Conservation (phyloP, 1,140 invertebrate species). For the Hermatobates lingyangjiaoensis region DNA sequence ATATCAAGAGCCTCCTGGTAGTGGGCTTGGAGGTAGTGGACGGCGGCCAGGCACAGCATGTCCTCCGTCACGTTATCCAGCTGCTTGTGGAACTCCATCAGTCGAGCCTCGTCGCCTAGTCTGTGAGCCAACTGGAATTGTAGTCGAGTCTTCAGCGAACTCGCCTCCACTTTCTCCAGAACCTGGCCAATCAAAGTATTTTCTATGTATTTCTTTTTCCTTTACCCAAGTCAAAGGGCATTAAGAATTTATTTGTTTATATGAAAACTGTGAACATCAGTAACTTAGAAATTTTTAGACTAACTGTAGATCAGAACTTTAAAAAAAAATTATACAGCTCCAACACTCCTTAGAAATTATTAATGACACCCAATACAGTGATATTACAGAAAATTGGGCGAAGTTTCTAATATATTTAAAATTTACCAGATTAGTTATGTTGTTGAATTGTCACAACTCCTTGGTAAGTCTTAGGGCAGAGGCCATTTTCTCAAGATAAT, state of each 20-base stretch:
- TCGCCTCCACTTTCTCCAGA: slow-evolving; percentile 35
- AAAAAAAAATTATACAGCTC: no score
- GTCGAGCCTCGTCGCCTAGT: slow-evolving; percentile 63
- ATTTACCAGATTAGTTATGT: no score
- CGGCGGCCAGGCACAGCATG: slow-evolving; percentile 85
- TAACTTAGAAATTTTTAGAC: no score
- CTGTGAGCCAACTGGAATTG: slow-evolving; percentile 90
- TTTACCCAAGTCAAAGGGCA: not conserved
- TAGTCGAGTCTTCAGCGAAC: slow-evolving; percentile 55
- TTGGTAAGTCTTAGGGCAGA: no score
- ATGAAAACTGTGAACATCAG: no score
- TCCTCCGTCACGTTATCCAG: slow-evolving; percentile 81
- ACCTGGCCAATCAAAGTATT: slow-evolving; percentile 22
- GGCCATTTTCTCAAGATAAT: no score
- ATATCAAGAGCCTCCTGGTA: slow-evolving; percentile 98
- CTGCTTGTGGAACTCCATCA: slow-evolving; percentile 64
- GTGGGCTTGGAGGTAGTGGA: slow-evolving; percentile 87
- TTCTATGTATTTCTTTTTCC: not conserved
- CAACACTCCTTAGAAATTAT: no score
- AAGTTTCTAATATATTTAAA: no score
- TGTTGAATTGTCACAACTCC: no score
- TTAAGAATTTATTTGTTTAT: not conserved
- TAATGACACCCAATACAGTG: no score
- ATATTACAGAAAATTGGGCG: no score
- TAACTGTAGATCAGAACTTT: no score